Evolutionary conservation across 2,113 vertebrate species (phyloP), one percentile per base, ranked within the genome.

Genomic region (Rhizomys pruinosus): DNA sequence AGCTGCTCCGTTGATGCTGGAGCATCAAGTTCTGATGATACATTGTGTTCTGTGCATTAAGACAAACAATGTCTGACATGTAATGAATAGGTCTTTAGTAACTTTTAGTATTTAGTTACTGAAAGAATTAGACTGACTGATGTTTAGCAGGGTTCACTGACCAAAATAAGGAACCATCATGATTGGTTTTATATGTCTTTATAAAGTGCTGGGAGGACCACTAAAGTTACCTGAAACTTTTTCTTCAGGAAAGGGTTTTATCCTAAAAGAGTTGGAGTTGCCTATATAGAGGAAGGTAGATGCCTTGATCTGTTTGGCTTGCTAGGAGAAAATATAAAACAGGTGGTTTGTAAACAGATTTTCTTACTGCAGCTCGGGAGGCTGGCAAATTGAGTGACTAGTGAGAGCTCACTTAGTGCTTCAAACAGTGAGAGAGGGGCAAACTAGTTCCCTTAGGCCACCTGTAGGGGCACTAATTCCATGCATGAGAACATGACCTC

Each of bases 181-280:
- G 19, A 32, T 71, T 71, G 64, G 82, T 71, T 86, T 11, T 57
- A 61, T 16, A 23, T 91, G 4, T 22, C 29, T n/a, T n/a, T 29
- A 13, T 73, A 61, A 92, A 79, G 7, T 73, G 3, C 17, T 42
- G 1, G 20, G 55, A 87, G 64, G 78, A 74, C 19, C 39, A 4
- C 34, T 52, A 73, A 37, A 63, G 23, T 82, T 78, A 77, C 19
- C 44, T 66, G 42, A 84, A 89, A 16, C 34, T 37, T n/a, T 74
- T 68, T 74, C 19, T 29, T 84, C 44, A 3, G 4, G n/a, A 34
- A 82, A 44, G 29, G 52, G 34, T 79, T 86, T 95, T 57, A 7
- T n/a, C 63, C 34, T 93, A 88, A 82, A 91, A 42, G 42, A 52
- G 8, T 57, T 74, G 32, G 8, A 59, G 61, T 79, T 94, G 73